phyloP scores from a whole-genome alignment of 2,797 vertebrate species.

The Nannoperca australis region DNA sequence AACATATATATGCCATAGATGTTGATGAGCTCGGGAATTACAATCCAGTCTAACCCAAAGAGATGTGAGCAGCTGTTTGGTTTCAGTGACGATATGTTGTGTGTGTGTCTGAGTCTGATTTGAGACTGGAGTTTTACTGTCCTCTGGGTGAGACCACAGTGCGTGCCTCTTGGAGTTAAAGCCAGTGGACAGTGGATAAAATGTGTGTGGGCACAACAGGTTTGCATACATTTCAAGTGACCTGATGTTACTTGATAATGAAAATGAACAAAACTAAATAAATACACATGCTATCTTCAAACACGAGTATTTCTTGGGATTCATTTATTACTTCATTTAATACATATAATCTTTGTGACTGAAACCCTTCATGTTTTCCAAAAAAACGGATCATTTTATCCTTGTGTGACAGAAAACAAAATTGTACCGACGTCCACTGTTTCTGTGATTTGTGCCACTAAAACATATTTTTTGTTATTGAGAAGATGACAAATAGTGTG shows the following conservation, averaged over 20 bases:
- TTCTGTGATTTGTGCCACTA: background rate
- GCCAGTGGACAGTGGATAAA: conserved; percentile 29
- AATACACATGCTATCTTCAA: background rate
- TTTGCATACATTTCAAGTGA: conserved; percentile 31
- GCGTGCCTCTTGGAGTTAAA: conserved; percentile 18
- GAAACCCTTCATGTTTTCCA: background rate
- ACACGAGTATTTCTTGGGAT: background rate
- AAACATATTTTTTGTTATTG: background rate
- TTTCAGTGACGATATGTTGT: conserved; percentile 42
- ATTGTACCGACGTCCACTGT: background rate
- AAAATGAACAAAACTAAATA: background rate
- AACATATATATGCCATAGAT: conserved; percentile 12
- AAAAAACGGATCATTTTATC: background rate
- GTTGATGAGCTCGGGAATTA: conserved; percentile 34
- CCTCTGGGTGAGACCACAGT: conserved; percentile 42
- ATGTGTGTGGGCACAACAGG: conserved; percentile 22
- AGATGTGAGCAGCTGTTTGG: conserved; percentile 63
- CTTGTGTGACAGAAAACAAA: background rate
- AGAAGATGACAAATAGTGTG: background rate
- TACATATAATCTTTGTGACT: background rate
- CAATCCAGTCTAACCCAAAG: conserved; percentile 45
- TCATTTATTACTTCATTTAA: background rate
- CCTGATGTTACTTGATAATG: conserved; percentile 7
- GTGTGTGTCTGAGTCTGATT: conserved; percentile 36
- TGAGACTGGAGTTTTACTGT: conserved; percentile 53